Evolutionary conservation across 2,797 vertebrate species (phyloP).

Genomic region (Paramormyrops hopkinsi): DNA sequence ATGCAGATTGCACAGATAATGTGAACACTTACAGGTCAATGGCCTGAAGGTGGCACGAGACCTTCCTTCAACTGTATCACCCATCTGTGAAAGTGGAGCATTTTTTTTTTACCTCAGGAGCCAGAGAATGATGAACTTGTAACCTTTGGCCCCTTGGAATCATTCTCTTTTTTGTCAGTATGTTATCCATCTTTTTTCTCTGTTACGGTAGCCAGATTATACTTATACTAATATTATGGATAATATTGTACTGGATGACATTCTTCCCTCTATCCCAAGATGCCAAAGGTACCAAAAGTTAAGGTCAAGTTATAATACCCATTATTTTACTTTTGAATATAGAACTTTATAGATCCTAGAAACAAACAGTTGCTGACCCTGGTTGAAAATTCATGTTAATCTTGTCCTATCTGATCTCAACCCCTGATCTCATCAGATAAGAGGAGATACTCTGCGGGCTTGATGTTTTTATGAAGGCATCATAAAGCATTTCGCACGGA

Average conservation of each 20-base stretch:
- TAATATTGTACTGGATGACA: not conserved
- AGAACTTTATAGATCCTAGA: not conserved
- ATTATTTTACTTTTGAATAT: not conserved
- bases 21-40: not conserved
- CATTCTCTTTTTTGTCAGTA: not conserved
- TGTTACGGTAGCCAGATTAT: not conserved
- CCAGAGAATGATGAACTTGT: not conserved
- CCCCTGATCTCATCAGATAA: not conserved
- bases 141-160: not conserved
- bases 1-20: not conserved
- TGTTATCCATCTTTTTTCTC: not conserved
- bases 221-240: not conserved
- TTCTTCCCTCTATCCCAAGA: not conserved
- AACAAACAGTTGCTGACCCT: not conserved
- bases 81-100: not conserved
- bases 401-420: not conserved
- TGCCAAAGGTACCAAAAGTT: not conserved
- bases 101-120: not conserved
- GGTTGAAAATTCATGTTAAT: not conserved
- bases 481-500: not conserved
- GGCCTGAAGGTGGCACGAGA: not conserved
- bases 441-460: not conserved
- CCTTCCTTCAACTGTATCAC: not conserved
- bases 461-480: not conserved
- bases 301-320: not conserved